Base-by-base conservation (phyloP, 2,888 invertebrate genomes). In the Zygogramma bicolorata region DNA sequence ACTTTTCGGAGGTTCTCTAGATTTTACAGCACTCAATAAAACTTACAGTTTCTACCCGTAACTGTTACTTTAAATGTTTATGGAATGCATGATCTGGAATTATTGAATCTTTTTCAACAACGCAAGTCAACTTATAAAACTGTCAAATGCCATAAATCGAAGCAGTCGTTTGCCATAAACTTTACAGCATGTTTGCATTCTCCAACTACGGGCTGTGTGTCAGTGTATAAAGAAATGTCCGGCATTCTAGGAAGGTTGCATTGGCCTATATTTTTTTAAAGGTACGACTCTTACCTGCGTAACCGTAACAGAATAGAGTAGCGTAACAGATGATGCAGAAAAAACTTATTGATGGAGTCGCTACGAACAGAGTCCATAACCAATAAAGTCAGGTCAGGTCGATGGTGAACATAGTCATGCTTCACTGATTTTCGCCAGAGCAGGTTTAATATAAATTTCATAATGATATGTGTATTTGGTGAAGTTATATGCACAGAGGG, bases 201-300 rank as follows among this genome's bases (percentile, higher is more conserved):
- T 68, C 62, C 57, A 68, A 73, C 68, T 73, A 58, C 29, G 58
- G 42, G 68, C 70, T 69, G 73, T 78, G 75, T 79, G 80, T 77
- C 75, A 69, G 69, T 75, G 31, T 60, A 77, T 78, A 79, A 81
- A 74, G 77, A 76, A 76, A 79, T 77, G 75, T 79, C 76, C 69
- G 74, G 66, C 66, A 60, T 82, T 82, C 82, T 80, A 46, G 75
- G 82, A 81, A 82, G 81, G 79, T 66, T 66, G 46, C 53, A 66
- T 72, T 81, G 81, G 75, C 79, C 81, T 80, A 82, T 71, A 79
- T 82, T 81, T 82, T 81, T 82, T 81, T 75, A 71, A n/a, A 69
- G 59, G 46, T 67, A 60, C 74, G 40, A 61, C 68, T 73, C 60
- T 68, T 74, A 75, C 77, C 74, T 77, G 75, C 70, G 40, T 53